Base-by-base conservation (phyloP, 2,113 vertebrate species). In the Phainopepla nitens region DNA sequence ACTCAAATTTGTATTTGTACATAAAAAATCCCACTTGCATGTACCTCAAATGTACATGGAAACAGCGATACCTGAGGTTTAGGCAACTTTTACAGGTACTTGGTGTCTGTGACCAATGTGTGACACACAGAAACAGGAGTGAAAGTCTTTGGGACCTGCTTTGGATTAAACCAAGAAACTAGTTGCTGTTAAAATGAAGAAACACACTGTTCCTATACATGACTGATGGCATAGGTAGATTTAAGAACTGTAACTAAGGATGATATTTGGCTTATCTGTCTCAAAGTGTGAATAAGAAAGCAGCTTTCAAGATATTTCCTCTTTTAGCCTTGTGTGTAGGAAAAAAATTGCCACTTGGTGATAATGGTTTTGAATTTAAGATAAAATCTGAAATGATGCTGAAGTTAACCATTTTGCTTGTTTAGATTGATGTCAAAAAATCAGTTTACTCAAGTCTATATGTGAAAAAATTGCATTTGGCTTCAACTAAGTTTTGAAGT, bases 261-360 rank as follows among this genome's bases (percentile, higher is more conserved):
- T 84, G 17, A 9, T 65, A 81, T 82, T 82, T 90, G 42, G 58
- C 47, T 93, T 82, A 72, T 73, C 41, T 66, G 27, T 90, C 83
- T 82, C 60, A 39, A 93, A 77, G 50, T n/a, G 58, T 89, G 82
- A 88, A 86, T 71, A 84, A 91, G 93, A 81, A 92, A 87, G 57
- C 51, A 91, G 44, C 56, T 86, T 96, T 92, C 35, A n/a, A 36
- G 71, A 14, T 77, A 80, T n/a, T 90, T 90, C 53, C 58, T 92
- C 76, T 78, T 88, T 73, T 68, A 62, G 41, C 41, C 36, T 75
- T 49, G 24, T 68, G 17, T 68, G 27, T 64, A 47, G 47, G 33
- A 19, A 75, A 94, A 73, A 54, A 79, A 35, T 10, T 50, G 7
- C 24, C 23, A 15, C 33, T 93, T 85, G 45, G 14, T 82, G 25